Percentiles rank a stretch among this genome's conserved stretches.
Conservation (phyloP, 2,888 invertebrate species). For the Mesochorus sp. region DNA sequence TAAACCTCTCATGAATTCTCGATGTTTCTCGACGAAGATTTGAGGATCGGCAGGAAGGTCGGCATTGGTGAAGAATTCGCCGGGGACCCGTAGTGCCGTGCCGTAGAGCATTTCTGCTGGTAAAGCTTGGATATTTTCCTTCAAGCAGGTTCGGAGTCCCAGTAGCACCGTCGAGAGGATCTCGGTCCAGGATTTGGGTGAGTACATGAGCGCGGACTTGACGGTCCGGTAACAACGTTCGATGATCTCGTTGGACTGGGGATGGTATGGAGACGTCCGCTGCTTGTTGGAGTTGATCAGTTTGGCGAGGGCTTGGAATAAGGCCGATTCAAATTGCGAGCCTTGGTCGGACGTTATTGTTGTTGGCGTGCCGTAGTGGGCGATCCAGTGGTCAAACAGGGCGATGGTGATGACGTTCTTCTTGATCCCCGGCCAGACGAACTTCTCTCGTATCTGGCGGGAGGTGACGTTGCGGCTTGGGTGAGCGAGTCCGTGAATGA, state of each 20-base stretch:
- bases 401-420: not conserved
- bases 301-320: not conserved
- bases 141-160: constrained; percentile 7
- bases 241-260: too few species aligned
- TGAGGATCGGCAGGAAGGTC: not conserved
- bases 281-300: not conserved
- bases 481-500: not conserved
- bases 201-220: not conserved
- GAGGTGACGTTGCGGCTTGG: not conserved
- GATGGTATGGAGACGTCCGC: not conserved
- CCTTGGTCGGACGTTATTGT: not conserved
- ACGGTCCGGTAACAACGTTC: not conserved
- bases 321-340: not conserved
- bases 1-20: constrained; percentile 14
- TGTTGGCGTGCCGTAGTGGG: not conserved
- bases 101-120: constrained; percentile 54
- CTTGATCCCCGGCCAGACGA: not conserved
- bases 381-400: not conserved
- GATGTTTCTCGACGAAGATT: constrained; percentile 26
- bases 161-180: constrained; percentile 2
- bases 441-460: not conserved
- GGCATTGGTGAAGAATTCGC: constrained; percentile 44
- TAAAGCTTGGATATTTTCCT: constrained; percentile 40
- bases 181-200: constrained; percentile 25
- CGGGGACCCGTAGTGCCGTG: constrained; percentile 46